Conservation (phyloP, 2,113 vertebrate species). For the Microtus pennsylvanicus region DNA sequence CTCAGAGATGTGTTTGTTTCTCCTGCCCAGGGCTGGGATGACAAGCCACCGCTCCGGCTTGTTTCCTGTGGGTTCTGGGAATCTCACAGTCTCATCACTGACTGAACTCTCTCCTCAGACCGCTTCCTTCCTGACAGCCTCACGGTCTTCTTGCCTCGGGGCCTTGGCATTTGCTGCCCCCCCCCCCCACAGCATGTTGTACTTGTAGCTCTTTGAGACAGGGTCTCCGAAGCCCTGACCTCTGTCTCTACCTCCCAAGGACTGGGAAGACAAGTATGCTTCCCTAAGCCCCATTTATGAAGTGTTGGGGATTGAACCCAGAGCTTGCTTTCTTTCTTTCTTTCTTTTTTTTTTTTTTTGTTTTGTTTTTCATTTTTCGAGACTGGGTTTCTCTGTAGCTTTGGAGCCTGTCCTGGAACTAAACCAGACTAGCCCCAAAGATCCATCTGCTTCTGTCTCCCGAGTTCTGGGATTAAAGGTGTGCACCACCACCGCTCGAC, state of each 20-base stretch:
- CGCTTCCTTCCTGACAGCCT: background rate
- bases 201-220: background rate
- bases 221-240: background rate
- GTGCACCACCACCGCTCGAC: accelerated
- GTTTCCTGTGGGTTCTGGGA: background rate
- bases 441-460: too few species aligned
- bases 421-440: too few species aligned
- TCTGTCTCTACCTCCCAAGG: background rate
- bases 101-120: background rate
- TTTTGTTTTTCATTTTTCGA: accelerated
- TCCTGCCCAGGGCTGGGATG: background rate
- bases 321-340: too few species aligned
- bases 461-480: too few species aligned
- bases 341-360: too few species aligned
- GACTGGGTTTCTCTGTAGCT: too few species aligned
- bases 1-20: background rate
- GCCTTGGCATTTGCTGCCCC: background rate
- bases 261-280: background rate
- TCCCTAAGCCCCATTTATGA: background rate
- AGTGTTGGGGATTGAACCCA: background rate
- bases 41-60: background rate
- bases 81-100: background rate
- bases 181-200: background rate
- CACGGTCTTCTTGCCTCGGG: background rate
- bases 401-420: too few species aligned